Percentiles rank a stretch among this genome's conserved stretches.
Conservation (phyloP, 1,140 invertebrate species). For the Drosophila kanapiae region DNA sequence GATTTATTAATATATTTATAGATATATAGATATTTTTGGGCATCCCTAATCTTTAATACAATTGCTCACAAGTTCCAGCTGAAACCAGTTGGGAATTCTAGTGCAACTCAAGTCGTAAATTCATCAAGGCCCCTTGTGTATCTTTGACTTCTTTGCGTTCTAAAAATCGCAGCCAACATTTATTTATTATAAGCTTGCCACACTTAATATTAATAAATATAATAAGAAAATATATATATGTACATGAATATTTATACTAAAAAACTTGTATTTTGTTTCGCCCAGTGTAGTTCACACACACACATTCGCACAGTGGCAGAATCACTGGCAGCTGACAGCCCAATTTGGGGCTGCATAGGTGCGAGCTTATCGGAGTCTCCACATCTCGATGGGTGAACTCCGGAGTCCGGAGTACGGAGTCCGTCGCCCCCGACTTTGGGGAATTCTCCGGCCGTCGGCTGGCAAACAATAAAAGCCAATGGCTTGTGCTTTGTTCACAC, state of each 20-base stretch:
- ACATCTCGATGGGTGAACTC: slow-evolving; percentile 27
- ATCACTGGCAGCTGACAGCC: slow-evolving; percentile 18
- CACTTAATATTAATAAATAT: background rate
- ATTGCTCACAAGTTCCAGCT: too few relatives aligned
- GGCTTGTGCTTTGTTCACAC: slow-evolving; percentile 33
- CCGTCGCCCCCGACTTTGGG: slow-evolving; percentile 50
- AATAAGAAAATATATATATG: background rate
- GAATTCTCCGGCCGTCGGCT: slow-evolving; percentile 36
- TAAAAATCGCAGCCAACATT: too few relatives aligned
- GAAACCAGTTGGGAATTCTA: too few relatives aligned
- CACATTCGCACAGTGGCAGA: slow-evolving; percentile 5
- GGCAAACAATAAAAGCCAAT: slow-evolving; percentile 64
- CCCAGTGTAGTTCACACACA: background rate
- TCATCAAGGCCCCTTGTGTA: too few relatives aligned
- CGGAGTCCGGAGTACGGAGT: background rate
- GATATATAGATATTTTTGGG: too few relatives aligned
- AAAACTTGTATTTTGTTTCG: background rate
- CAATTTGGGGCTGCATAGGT: slow-evolving; percentile 30
- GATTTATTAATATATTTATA: too few relatives aligned
- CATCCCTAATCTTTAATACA: too few relatives aligned
- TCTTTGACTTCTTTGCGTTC: too few relatives aligned
- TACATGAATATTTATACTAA: background rate
- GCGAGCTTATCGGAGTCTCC: slow-evolving; percentile 36
- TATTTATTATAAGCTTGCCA: background rate
- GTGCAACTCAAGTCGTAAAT: too few relatives aligned